Conservation (phyloP, 2,888 invertebrate genomes). For the Drosophila kuntzei region DNA sequence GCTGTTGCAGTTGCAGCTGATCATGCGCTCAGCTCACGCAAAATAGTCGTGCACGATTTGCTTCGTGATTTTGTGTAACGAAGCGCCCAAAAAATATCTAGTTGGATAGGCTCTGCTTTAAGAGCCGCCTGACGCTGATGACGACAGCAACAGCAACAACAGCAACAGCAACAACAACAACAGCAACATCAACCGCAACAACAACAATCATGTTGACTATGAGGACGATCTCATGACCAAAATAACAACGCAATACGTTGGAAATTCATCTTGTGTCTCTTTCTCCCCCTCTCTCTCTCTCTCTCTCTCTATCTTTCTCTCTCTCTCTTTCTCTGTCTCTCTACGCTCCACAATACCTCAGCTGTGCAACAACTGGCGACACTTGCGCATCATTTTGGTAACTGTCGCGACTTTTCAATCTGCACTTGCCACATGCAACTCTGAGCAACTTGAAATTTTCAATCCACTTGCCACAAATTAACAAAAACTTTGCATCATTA, state of each 20-base stretch:
- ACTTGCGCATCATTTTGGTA: slow-evolving; percentile 74
- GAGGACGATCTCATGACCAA: slow-evolving; percentile 75
- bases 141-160: slow-evolving; percentile 32
- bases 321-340: slow-evolving; percentile 16
- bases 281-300: slow-evolving; percentile 15
- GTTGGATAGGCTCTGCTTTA: slow-evolving; percentile 50
- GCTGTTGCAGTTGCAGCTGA: slow-evolving; percentile 69
- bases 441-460: slow-evolving; percentile 24
- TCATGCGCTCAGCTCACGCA: slow-evolving; percentile 85
- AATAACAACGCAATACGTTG: slow-evolving; percentile 76
- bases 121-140: slow-evolving; percentile 50
- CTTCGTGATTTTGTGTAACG: slow-evolving; percentile 85
- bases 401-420: slow-evolving; percentile 45
- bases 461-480: slow-evolving; percentile 21
- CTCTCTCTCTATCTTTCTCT: slow-evolving; percentile 26
- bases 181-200: slow-evolving; percentile 14
- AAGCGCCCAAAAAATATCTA: slow-evolving; percentile 81
- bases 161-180: slow-evolving; percentile 14
- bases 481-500: not conserved
- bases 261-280: slow-evolving; percentile 71
- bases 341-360: slow-evolving; percentile 33
- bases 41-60: slow-evolving; percentile 86
- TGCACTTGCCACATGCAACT: slow-evolving; percentile 26
- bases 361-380: slow-evolving; percentile 61
- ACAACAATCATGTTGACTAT: slow-evolving; percentile 33